These are phyloP conservation scores for Aleiodes alternator DNA, from an alignment of 2,888 invertebrate genomes.

Conservation along the genomic window DNA sequence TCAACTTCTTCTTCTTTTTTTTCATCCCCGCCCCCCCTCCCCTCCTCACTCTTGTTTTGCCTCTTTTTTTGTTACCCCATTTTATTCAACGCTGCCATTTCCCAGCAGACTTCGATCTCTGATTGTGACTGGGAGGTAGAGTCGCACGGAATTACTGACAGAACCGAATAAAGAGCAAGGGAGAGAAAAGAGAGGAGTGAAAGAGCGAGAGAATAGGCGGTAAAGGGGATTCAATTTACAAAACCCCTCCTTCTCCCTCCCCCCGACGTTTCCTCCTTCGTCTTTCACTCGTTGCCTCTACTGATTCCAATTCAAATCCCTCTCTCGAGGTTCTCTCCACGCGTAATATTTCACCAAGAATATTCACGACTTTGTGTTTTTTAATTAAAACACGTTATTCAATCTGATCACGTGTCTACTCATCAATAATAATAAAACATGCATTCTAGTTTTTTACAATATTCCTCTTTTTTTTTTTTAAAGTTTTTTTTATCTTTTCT, in stretches of 20 bases:
- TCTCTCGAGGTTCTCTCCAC: not conserved
- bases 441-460: not conserved
- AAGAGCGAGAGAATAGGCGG: not conserved
- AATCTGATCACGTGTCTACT: constrained; percentile 18
- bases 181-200: not conserved
- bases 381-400: constrained; percentile 39
- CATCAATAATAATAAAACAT: constrained; percentile 28
- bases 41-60: constrained; percentile 1
- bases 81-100: constrained; percentile 32
- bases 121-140: constrained; percentile 43
- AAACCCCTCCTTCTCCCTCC: not conserved
- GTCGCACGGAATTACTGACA: constrained; percentile 40
- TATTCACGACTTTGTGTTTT: constrained; percentile 37
- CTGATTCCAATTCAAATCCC: constrained; percentile 29
- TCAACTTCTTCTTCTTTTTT: constrained; percentile 6
- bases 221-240: constrained; percentile 43
- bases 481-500: not conserved
- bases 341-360: constrained; percentile 35
- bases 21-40: constrained; percentile 13
- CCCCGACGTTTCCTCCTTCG: constrained; percentile 29
- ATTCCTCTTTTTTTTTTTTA: not conserved
- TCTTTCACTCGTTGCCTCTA: constrained; percentile 10
- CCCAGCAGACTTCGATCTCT: constrained; percentile 43
- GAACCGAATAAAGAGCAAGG: not conserved
- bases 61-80: not conserved